Percentiles rank a stretch among this genome's conserved stretches.
phyloP scores from a whole-genome alignment of 2,113 vertebrate genomes.

The Pionites leucogaster region DNA sequence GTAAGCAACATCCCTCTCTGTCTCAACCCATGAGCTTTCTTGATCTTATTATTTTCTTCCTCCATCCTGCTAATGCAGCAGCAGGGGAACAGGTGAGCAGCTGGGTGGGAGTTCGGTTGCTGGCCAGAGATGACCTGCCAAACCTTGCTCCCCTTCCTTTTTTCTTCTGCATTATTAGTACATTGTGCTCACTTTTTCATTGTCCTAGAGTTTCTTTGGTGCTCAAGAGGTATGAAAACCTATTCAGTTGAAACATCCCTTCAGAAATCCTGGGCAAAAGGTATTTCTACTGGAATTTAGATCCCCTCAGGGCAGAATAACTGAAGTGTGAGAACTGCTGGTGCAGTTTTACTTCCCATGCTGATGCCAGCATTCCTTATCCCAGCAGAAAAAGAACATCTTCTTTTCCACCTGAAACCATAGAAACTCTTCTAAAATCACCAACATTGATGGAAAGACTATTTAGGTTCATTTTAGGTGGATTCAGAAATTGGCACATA shows the following conservation, averaged over 20 bases:
- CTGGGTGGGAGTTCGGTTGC: background rate
- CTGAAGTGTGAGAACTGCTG: background rate
- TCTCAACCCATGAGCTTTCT: background rate
- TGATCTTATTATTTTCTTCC: background rate
- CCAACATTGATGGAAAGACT: background rate
- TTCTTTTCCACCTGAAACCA: background rate
- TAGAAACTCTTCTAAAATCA: background rate
- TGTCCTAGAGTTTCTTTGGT: background rate
- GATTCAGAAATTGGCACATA: background rate
- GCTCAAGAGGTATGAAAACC: background rate
- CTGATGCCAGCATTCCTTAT: background rate
- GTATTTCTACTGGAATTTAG: background rate
- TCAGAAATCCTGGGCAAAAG: background rate
- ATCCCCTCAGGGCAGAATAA: background rate
- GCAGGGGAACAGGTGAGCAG: background rate
- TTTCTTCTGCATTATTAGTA: background rate
- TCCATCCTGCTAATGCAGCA: background rate
- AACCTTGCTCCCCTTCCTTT: fast-evolving
- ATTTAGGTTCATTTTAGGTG: background rate
- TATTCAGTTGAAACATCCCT: background rate
- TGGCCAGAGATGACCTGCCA: background rate
- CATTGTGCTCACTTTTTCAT: background rate
- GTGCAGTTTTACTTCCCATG: background rate
- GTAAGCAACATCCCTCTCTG: background rate
- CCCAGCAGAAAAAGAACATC: background rate